Evolutionary conservation across 2,888 invertebrate species (phyloP).

Genomic region (Chaitophorus viminalis): DNA sequence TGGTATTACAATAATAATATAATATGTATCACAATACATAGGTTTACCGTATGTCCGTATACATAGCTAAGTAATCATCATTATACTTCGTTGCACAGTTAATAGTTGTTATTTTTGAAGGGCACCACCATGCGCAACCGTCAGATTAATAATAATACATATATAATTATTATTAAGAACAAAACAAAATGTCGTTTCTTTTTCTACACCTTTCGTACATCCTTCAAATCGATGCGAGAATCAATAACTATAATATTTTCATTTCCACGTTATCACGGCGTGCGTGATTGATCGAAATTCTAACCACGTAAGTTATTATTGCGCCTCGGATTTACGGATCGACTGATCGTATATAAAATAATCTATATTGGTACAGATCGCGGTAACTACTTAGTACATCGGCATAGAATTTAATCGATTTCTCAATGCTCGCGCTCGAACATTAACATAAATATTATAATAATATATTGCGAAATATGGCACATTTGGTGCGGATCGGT

Average conservation of each 20-base stretch:
- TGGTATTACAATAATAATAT: too few relatives aligned
- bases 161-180: not conserved
- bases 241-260: not conserved
- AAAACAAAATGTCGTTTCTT: not conserved
- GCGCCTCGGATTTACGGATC: not conserved
- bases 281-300: not conserved
- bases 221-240: not conserved
- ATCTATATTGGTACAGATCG: not conserved
- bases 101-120: constrained; percentile 25
- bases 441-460: too few relatives aligned
- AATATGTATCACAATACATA: too few relatives aligned
- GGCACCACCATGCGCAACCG: not conserved
- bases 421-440: too few relatives aligned
- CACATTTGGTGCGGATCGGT: too few relatives aligned
- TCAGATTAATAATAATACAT: not conserved
- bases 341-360: not conserved
- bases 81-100: constrained; percentile 3
- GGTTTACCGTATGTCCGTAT: too few relatives aligned
- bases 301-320: not conserved
- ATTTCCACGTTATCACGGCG: not conserved
- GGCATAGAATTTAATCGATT: too few relatives aligned
- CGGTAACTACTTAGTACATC: not conserved
- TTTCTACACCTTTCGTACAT: not conserved
- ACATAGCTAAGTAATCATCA: not conserved
- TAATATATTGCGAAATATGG: too few relatives aligned